phyloP scores from a whole-genome alignment of 2,888 invertebrate species.

The Cactoblastis cactorum region DNA sequence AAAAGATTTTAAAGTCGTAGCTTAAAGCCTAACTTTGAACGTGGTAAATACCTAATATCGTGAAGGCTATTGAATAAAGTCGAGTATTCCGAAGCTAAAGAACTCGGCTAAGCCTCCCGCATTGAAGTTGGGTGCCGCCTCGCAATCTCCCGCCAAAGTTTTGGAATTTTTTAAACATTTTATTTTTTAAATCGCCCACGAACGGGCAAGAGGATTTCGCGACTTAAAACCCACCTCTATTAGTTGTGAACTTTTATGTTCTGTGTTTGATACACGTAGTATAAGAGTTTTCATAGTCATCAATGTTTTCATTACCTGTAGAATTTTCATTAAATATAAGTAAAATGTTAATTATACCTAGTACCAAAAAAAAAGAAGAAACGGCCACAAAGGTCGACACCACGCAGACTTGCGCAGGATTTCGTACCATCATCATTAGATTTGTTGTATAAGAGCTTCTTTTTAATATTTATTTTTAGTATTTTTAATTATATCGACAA shows the following conservation, averaged over 20 bases:
- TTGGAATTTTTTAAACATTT: slow-evolving; percentile 19
- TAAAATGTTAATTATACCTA: no score
- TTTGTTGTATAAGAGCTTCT: no score
- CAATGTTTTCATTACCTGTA: no score
- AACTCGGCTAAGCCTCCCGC: slow-evolving; percentile 50
- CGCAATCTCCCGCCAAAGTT: slow-evolving; percentile 47
- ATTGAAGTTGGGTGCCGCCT: slow-evolving; percentile 46
- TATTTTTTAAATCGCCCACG: slow-evolving; percentile 19
- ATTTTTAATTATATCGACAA: no score
- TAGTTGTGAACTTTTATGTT: slow-evolving; percentile 7
- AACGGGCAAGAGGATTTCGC: slow-evolving; percentile 6
- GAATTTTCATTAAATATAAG: no score
- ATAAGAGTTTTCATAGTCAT: neutral
- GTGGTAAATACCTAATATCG: slow-evolving; percentile 34
- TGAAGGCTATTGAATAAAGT: slow-evolving; percentile 51
- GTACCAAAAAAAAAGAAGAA: no score
- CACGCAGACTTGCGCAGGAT: no score
- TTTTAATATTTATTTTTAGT: no score
- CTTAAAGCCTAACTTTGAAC: neutral
- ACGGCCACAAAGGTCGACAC: no score
- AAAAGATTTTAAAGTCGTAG: no score
- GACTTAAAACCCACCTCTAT: slow-evolving; percentile 10
- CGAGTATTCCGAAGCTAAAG: slow-evolving; percentile 36
- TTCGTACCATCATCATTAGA: no score
- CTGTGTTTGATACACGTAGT: neutral